phyloP scores from a whole-genome alignment of 2,888 invertebrate genomes.

The Athalia circularis region DNA sequence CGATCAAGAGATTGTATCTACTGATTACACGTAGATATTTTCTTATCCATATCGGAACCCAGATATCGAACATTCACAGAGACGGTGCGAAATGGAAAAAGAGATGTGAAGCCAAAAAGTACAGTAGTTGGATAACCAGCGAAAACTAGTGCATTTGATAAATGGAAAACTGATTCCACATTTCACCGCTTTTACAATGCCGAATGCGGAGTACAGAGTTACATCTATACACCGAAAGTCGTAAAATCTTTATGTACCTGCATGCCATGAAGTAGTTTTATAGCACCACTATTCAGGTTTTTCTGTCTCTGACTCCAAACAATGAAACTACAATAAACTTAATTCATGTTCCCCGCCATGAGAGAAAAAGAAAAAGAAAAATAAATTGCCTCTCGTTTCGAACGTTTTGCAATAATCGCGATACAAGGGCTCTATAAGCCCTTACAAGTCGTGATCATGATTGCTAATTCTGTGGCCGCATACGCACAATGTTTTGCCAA shows the following conservation, averaged over 20 bases:
- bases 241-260: conserved; percentile 16
- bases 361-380: no score
- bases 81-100: neutral
- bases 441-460: neutral
- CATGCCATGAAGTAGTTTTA: conserved; percentile 5
- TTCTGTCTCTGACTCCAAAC: neutral
- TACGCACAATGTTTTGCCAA: conserved; percentile 69
- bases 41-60: no score
- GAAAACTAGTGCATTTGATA: neutral
- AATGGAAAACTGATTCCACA: conserved; percentile 4
- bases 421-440: no score
- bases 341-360: conserved; percentile 7
- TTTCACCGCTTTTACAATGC: conserved; percentile 9
- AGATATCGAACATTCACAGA: no score
- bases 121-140: neutral
- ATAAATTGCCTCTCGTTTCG: no score
- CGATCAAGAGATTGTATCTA: no score
- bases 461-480: conserved; percentile 55
- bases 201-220: neutral
- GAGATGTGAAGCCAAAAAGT: neutral
- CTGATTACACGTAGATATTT: no score
- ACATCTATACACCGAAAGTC: neutral
- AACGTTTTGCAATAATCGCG: no score
- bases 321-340: conserved; percentile 7
- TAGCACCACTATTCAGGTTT: neutral